Evolutionary conservation across 2,797 vertebrate species (phyloP), one percentile per base, ranked within the genome.

Genomic region (Silurus lanzhouensis): DNA sequence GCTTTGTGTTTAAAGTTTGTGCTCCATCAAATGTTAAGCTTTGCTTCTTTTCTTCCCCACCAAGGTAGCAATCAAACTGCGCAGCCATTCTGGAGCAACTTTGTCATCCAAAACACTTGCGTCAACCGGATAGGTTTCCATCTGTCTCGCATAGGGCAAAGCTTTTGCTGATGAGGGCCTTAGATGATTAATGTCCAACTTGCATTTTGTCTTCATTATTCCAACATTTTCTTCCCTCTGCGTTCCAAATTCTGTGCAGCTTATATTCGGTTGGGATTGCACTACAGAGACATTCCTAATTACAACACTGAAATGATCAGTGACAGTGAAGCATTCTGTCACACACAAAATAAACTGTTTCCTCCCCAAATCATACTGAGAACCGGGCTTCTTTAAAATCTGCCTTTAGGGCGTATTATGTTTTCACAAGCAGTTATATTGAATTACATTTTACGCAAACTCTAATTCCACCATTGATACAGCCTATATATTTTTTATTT

Each of bases 1-100:
- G 93, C 91, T 94, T 93, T 90, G 91, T 88, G 86, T 94, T 95
- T 93, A 95, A 90, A 91, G 66, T 87, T 89, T 93, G 90, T 88
- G 90, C 89, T 95, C 90, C 89, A 90, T 94, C 92, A 92, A 91
- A 74, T 79, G 85, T 88, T 90, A 22, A 81, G 83, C 67, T 86
- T 89, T 91, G 88, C 82, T 88, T 82, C 86, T 90, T 89, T 92
- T 74, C 76, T 44, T 86, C 58, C 48, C 82, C 81, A 84, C 71
- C 86, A 58, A 88, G 79, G 81, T 68, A 83, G 81, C 55, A 61
- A 77, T 84, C 86, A 85, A 86, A 88, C 86, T 79, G 71, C 61
- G 55, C 71, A 48, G 75, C 76, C 72, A 63, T 90, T 87, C 86
- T 76, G 72, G 77, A 90, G 83, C 87, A 83, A 91, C 90, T 91